Evolutionary conservation across 2,113 vertebrate genomes (phyloP), one percentile per base, ranked within the genome.

Genomic region (Anhinga anhinga): DNA sequence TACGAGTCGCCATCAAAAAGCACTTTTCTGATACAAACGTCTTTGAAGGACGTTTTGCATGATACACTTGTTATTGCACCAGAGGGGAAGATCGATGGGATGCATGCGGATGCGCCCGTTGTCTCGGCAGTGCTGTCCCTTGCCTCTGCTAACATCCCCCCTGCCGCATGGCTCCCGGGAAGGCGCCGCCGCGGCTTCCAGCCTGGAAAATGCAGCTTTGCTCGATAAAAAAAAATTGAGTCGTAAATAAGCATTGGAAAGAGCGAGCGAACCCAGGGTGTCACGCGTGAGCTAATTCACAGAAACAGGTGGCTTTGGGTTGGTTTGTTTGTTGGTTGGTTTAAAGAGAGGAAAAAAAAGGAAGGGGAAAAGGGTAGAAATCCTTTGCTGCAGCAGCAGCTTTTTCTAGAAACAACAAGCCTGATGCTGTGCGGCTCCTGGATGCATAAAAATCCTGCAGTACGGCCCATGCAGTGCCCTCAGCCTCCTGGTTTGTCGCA

Each of bases 401-500:
- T 65, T 34, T 85, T 53, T 84, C 72, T 20, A 34, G 67, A 36
- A 90, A 36, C 36, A 16, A 10, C 10, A 2, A 63, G 76, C 66
- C 49, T 4, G 14, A 5, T 15, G 72, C 82, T 13, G 86, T 19
- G 13, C 22, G 5, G 32, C 72, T 45, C 29, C 52, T 2, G 76
- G 55, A 3, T 10, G 86, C 86, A 25, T 26, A 3, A 67, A 82
- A 69, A 18, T 15, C 53, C 86, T 52, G 95, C 95, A 8, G 83
- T 40, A 52, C 14, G 34, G 77, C 77, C 82, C 27, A 38, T 1
- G 77, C 69, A 5, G 14, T 42, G 88, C 85, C 88, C 88, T 67
- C 69, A 7, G 90, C 71, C 44, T 29, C 59, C 70, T 25, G 7
- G 32, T 93, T 94, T 97, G 96, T 86, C 92, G 95, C 96, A 95